Base-by-base conservation (phyloP, 2,113 vertebrate species). In the Ibidorhyncha struthersii region DNA sequence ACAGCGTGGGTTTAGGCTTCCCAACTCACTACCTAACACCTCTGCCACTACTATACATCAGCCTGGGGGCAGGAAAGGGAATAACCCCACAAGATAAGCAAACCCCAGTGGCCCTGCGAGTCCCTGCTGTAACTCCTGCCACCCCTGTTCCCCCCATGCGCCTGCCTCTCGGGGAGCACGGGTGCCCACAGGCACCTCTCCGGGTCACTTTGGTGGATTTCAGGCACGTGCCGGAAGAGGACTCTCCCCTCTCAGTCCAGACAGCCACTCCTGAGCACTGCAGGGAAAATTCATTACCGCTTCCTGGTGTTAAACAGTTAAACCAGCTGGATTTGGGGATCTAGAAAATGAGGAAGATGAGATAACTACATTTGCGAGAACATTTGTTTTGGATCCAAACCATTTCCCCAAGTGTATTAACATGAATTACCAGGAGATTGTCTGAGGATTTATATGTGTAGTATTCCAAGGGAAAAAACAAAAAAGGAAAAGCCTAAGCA, bases 371-470 rank as follows among this genome's bases (percentile, higher is more conserved):
- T 94, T 96, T 94, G 63, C 4, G 1, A 96, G 96, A 97, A 95
- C 95, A 95, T 97, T 97, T 95, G 92, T 95, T 97, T 93, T 94
- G 88, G 96, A 93, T 96, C 92, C 96, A 97, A 96, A 96, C 77
- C 72, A 76, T 95, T 96, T 97, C 67, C 94, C 93, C 96, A 66
- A 88, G 82, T 94, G 91, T 86, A 96, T 93, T 95, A 95, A 89
- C 80, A 96, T 67, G 93, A 94, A 96, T 97, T 96, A 96, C 88
- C 93, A 96, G 63, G 96, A 96, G 93, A 90, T 85, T 66, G 74
- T 96, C 84, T 96, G 73, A 97, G 86, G 95, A 96, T 97, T 93
- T 97, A 96, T 94, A 95, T 53, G 38, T 43, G 71, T 43, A 93
- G 78, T 77, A 97, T 87, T 96, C 85, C 86, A 94, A 93, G 52